A percentile compares a stretch with the other conserved stretches of the same genome.
phyloP scores from a whole-genome alignment of 64 coral and sea anemone species.

The Montipora foliosa region DNA sequence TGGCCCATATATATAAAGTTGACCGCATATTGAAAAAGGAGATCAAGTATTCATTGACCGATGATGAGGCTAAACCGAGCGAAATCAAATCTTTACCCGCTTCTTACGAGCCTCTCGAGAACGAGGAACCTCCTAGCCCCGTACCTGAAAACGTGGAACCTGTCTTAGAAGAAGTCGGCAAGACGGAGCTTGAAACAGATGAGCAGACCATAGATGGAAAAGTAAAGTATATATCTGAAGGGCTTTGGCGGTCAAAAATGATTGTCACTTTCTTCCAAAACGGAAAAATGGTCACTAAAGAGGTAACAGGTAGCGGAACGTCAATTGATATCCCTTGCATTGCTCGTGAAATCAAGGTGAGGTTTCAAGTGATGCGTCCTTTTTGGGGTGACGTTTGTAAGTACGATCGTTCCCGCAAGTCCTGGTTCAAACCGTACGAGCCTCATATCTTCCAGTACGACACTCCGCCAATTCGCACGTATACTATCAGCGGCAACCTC shows the following conservation, averaged over 20 bases:
- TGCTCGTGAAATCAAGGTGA: conserved; percentile 39
- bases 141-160: neutral
- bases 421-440: conserved; percentile 24
- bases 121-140: neutral
- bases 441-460: conserved; percentile 44
- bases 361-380: neutral
- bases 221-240: conserved; percentile 49
- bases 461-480: conserved; percentile 36
- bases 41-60: neutral
- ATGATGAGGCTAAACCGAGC: neutral
- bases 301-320: conserved; percentile 20
- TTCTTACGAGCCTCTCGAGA: neutral
- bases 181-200: neutral
- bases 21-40: conserved; percentile 10
- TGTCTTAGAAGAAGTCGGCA: too few relatives aligned
- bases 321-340: conserved; percentile 5
- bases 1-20: neutral
- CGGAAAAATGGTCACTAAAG: neutral
- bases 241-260: conserved; percentile 23
- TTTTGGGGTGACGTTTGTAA: conserved; percentile 40
- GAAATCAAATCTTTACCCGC: neutral
- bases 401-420: conserved; percentile 41
- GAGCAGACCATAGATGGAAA: neutral
- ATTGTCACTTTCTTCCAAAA: conserved; percentile 20
- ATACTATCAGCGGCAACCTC: conserved; percentile 21